These are phyloP conservation scores for Epinephelus malabaricus DNA, from an alignment of 2,797 vertebrate genomes.

Conservation along the genomic window DNA sequence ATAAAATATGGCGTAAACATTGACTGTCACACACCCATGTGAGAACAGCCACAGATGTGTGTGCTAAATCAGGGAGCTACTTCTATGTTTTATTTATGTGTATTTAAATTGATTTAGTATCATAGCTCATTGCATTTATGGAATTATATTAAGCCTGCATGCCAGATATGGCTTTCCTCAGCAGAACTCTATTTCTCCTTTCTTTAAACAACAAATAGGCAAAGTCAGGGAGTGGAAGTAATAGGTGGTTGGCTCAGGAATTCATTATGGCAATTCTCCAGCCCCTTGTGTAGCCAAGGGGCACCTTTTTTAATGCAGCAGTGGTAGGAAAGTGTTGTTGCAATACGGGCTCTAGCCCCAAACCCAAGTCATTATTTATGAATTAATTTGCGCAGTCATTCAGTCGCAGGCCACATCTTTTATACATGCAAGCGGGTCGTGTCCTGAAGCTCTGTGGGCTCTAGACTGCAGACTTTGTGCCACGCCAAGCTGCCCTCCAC, in stretches of 20 bases:
- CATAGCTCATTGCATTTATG: slow-evolving; percentile 66
- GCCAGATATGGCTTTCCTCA: slow-evolving; percentile 73
- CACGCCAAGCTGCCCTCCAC: slow-evolving; percentile 63
- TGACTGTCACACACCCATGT: slow-evolving; percentile 40
- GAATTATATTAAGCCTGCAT: slow-evolving; percentile 61
- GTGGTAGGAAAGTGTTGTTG: slow-evolving; percentile 82
- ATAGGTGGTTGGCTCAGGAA: slow-evolving; percentile 84
- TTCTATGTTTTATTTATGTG: slow-evolving; percentile 63
- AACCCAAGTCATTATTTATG: slow-evolving; percentile 87
- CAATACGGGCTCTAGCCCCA: slow-evolving; percentile 80
- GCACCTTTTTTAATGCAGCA: slow-evolving; percentile 84
- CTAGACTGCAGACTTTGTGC: slow-evolving; percentile 78
- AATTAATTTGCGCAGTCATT: slow-evolving; percentile 87
- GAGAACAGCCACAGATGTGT: slow-evolving; percentile 40
- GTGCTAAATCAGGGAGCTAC: slow-evolving; percentile 45
- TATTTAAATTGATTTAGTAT: slow-evolving; percentile 67
- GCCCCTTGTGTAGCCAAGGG: slow-evolving; percentile 80
- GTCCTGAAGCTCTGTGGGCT: slow-evolving; percentile 82
- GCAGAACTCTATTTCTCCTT: slow-evolving; percentile 71
- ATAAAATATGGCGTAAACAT: slow-evolving; percentile 56
- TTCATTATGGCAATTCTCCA: slow-evolving; percentile 87
- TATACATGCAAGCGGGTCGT: slow-evolving; percentile 84
- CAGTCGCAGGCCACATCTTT: slow-evolving; percentile 84
- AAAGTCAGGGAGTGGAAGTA: slow-evolving; percentile 84
- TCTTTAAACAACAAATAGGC: slow-evolving; percentile 82